These are phyloP conservation scores for Epiperipatus broadwayi DNA, from an alignment of 2,888 invertebrate species.

Conservation along the genomic window DNA sequence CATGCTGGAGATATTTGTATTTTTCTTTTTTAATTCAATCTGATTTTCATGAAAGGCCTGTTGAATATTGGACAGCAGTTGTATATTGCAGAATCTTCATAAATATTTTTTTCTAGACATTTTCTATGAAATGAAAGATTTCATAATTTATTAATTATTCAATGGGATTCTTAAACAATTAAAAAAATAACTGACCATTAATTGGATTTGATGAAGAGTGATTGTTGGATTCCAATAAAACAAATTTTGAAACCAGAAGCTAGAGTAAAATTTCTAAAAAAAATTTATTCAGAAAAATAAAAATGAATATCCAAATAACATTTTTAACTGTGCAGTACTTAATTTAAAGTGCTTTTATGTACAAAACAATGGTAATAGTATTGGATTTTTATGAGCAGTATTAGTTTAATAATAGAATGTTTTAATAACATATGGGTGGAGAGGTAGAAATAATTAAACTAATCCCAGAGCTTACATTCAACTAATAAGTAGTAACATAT, in stretches of 20 bases:
- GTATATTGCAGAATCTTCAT: constrained; percentile 75
- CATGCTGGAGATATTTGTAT: constrained; percentile 91
- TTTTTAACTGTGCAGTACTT: constrained; percentile 52
- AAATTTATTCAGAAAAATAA: constrained; percentile 87
- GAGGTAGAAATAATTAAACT: constrained; percentile 58
- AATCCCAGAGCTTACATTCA: constrained; percentile 83
- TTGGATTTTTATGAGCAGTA: constrained; percentile 38
- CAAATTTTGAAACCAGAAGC: constrained; percentile 72
- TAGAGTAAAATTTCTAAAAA: constrained; percentile 70
- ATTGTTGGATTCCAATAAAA: constrained; percentile 97
- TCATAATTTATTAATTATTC: constrained; percentile 63
- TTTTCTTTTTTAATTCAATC: constrained; percentile 62
- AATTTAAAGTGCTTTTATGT: constrained; percentile 24
- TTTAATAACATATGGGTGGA: constrained; percentile 72
- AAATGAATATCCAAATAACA: constrained; percentile 87
- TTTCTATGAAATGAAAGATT: constrained; percentile 99
- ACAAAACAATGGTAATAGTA: too few relatives aligned
- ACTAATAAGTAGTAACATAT: constrained; percentile 71
- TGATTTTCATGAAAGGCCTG: constrained; percentile 47
- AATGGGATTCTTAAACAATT: constrained; percentile 46
- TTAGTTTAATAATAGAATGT: constrained; percentile 40
- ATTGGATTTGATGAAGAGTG: constrained; percentile 88
- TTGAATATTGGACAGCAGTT: constrained; percentile 88
- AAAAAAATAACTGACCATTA: constrained; percentile 86
- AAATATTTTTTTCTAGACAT: constrained; percentile 92